A percentile compares a stretch with the other conserved stretches of the same genome.
These are phyloP conservation scores for Callyntrura guangdongensis DNA, from an alignment of 2,888 invertebrate genomes.

Conservation along the genomic window DNA sequence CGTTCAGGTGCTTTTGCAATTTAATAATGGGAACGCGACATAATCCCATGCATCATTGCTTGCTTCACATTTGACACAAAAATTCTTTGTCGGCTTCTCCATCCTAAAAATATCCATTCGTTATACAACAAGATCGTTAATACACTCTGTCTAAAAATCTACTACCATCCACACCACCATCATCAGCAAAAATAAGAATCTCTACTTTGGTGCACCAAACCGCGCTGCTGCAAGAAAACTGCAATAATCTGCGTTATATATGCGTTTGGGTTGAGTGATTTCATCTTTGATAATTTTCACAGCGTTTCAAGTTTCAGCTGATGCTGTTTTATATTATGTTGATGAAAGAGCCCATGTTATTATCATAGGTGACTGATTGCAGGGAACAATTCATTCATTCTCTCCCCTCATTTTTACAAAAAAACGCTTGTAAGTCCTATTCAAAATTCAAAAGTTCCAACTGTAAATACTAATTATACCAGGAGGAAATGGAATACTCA, in stretches of 20 bases:
- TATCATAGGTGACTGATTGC: constrained; percentile 50
- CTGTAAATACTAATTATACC: constrained; percentile 34
- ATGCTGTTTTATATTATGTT: too few relatives aligned
- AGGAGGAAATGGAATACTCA: constrained; percentile 67
- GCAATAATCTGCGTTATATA: neutral
- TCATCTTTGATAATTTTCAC: constrained; percentile 70
- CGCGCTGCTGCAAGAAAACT: neutral
- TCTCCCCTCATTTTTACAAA: neutral
- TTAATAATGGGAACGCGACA: constrained; percentile 75
- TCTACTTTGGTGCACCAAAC: neutral
- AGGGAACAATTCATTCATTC: constrained; percentile 54
- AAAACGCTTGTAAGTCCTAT: neutral
- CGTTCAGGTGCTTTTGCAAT: constrained; percentile 71
- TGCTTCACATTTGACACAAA: constrained; percentile 72
- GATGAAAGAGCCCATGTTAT: constrained; percentile 49
- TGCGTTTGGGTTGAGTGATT: constrained; percentile 71
- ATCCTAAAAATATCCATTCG: constrained; percentile 46
- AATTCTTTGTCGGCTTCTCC: constrained; percentile 60
- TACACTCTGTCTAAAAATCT: neutral
- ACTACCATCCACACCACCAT: neutral
- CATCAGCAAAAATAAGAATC: too few relatives aligned
- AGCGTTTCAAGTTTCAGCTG: constrained; percentile 5
- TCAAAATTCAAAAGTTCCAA: neutral
- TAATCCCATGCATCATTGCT: constrained; percentile 73
- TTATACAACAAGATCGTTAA: constrained; percentile 25